Evolutionary conservation across 2,797 vertebrate genomes (phyloP).

Genomic region (Jordanella pulchra): DNA sequence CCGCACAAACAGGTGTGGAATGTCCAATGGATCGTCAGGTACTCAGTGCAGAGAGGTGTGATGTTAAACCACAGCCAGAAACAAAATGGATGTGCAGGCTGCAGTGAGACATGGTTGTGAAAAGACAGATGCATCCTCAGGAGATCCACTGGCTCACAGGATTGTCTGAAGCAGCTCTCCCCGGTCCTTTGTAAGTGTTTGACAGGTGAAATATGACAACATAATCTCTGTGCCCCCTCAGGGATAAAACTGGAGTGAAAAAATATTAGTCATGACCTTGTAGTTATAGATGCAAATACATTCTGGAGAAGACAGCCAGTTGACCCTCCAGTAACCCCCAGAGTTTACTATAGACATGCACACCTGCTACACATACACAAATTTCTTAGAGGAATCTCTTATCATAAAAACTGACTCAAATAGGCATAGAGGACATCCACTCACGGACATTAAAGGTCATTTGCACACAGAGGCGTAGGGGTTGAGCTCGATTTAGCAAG

Average conservation of each 20-base stretch:
- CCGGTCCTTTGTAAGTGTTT: slow-evolving; percentile 62
- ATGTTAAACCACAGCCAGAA: not conserved
- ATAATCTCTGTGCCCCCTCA: slow-evolving; percentile 62
- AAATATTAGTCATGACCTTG: slow-evolving; percentile 74
- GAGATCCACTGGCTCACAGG: slow-evolving; percentile 34
- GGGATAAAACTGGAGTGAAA: slow-evolving; percentile 65
- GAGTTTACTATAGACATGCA: slow-evolving; percentile 29
- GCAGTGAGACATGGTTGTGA: slow-evolving; percentile 16
- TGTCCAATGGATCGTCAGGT: not conserved
- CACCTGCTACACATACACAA: slow-evolving; percentile 13
- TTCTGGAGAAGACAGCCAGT: slow-evolving; percentile 62
- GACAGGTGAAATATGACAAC: slow-evolving; percentile 76
- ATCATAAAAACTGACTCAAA: slow-evolving; percentile 10
- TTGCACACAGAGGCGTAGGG: not conserved
- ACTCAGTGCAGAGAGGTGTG: not conserved
- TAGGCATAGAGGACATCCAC: slow-evolving; percentile 22
- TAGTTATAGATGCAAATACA: slow-evolving; percentile 72
- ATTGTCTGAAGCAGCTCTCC: slow-evolving; percentile 19
- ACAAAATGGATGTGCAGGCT: not conserved
- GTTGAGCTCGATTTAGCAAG: no score
- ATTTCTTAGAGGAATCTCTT: slow-evolving; percentile 23
- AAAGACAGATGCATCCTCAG: slow-evolving; percentile 59
- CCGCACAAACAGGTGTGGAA: slow-evolving; percentile 14
- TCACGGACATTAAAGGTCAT: slow-evolving; percentile 13
- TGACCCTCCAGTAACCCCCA: slow-evolving; percentile 49